Base-by-base conservation (phyloP, 2,797 vertebrate genomes). In the Rousettus madagascariensis region DNA sequence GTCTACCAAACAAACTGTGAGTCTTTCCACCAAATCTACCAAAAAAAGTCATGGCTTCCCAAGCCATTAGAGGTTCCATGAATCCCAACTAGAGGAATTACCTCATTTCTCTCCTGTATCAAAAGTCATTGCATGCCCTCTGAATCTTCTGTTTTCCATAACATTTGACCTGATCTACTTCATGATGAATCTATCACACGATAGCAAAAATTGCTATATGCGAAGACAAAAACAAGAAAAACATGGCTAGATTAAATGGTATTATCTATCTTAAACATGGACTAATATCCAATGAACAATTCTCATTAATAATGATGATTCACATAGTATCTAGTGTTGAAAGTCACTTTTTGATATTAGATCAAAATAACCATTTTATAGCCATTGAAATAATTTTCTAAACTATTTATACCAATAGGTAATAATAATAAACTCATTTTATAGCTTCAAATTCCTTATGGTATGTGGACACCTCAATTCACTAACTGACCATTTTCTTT, bases 221-320 rank as follows among this genome's bases (percentile, higher is more conserved):
- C 66, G 49, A 96, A 93, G 41, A 84, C 6, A 82, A 88, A 95
- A 94, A 19, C n/a, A 84, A 96, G 9, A 86, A 92, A 85, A 65
- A 43, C 33, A n/a, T 90, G 12, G 22, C 12, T 20, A 85, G 24
- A 77, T 87, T 74, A 71, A 93, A 51, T 6, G 33, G 55, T 88
- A 85, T 68, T 66, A 72, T 49, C 82, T 89, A 69, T 13, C 33
- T 93, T 79, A 92, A 95, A 69, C 66, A 72, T 79, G 30, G 71
- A 83, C 30, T 83, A 71, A 80, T 22, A 57, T 30, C n/a, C n/a
- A 91, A 69, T 36, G 20, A 75, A 66, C 11, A 92, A 74, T 87
- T 57, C 13, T 88, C 57, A 49, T 57, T 63, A 96, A 83, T 72
- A 90, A 86, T 24, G 41, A 41, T 51, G 74, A 65, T 68, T 38